Base-by-base conservation (phyloP, 2,888 invertebrate species). In the Tenthredo scrophulariae region DNA sequence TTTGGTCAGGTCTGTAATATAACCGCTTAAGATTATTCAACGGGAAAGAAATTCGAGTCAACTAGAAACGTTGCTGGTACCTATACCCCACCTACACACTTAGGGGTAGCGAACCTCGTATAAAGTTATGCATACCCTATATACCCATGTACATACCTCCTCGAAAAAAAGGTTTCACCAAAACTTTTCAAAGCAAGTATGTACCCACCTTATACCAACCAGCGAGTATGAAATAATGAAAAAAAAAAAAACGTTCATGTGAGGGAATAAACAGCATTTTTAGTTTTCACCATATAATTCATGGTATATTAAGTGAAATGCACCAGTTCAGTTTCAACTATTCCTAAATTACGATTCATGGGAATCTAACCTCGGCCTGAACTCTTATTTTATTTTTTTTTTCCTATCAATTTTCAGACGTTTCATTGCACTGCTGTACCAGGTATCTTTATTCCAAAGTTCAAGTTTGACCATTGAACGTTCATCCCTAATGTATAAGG, bases 301-400 rank as follows among this genome's bases (percentile, higher is more conserved):
- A 15, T 46, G 46, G 46, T 15, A 15, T 46, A 46, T 46, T 22
- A 26, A 33, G 29, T 62, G 4, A 9, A 54, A n/a, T 13, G 29
- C 18, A 5, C 22, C 54, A 2, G 62, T 18, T 26, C 13, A 22
- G 84, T 86, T 85, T 87, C 86, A 87, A 87, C 87, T 88, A 86
- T 87, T 87, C 87, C 82, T 67, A 82, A 85, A 88, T 88, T 87
- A 87, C 85, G 85, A 85, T 85, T 85, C 77, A 62, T 85, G 85
- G n/a, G n/a, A n/a, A n/a, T n/a, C n/a, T n/a, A n/a, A n/a, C 3
- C 1, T 29, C 13, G 3, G 13, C 13, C 43, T 43, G 13, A 43
- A 43, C 2, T 13, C 2, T 43, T 13, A 1, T 43, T 43, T 43
- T 43, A 2, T 13, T 43, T 43, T 43, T 15, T 46, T 46, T 46